These are phyloP conservation scores for Falco naumanni DNA, from an alignment of 2,797 vertebrate genomes.

Conservation along the genomic window DNA sequence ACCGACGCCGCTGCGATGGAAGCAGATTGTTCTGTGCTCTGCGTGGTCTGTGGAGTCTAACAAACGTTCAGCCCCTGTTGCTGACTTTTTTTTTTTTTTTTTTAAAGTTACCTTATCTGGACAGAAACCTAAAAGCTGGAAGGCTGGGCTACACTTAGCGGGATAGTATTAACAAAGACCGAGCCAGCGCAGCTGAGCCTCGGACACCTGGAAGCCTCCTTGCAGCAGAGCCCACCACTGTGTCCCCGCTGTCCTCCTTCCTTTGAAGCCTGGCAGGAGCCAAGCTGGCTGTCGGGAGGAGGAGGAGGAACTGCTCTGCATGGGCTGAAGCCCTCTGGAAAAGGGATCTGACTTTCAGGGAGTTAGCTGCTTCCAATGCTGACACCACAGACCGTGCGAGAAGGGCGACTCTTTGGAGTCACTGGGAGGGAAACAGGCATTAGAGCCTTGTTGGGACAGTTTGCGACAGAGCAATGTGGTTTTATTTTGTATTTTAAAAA, in stretches of 20 bases:
- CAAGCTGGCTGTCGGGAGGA: not conserved
- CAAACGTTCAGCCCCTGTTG: not conserved
- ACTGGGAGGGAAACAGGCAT: not conserved
- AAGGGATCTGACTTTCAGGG: not conserved
- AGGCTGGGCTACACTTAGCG: not conserved
- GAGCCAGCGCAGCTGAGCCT: not conserved
- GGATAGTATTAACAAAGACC: not conserved
- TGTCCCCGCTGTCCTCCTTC: not conserved
- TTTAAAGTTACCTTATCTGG: not conserved
- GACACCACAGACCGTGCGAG: not conserved
- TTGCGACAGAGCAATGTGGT: not conserved
- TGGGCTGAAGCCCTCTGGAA: not conserved
- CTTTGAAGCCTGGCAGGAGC: not conserved
- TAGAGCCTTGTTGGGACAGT: not conserved
- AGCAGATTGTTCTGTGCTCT: not conserved
- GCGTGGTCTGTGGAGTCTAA: not conserved
- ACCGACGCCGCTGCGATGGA: rapidly evolving
- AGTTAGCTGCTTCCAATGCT: not conserved
- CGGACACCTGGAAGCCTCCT: not conserved
- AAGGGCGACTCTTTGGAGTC: not conserved
- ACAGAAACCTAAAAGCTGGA: not conserved
- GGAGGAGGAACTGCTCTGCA: not conserved
- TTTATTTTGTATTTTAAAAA: not conserved
- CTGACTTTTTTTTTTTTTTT: not conserved
- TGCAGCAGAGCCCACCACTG: not conserved